Evolutionary conservation across 92 coral and sea anemone species (phyloP).

Genomic region (Siderastrea radians): DNA sequence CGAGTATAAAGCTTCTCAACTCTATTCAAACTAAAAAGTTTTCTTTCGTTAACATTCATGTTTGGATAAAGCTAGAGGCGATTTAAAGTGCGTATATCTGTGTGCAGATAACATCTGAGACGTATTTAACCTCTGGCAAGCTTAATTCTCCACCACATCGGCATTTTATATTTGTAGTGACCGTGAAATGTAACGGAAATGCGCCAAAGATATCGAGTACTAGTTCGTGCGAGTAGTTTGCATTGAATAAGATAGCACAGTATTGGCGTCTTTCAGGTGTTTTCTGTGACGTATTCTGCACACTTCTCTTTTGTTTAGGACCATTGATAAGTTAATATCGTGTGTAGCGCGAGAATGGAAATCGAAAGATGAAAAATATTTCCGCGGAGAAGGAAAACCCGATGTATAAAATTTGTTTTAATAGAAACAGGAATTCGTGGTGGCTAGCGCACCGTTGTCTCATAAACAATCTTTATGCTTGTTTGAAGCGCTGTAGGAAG

Average conservation of each 20-base stretch:
- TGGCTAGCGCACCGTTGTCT: neutral
- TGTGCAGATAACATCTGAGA: neutral
- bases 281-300: conserved; percentile 16
- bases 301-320: conserved; percentile 31
- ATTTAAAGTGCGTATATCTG: conserved; percentile 1
- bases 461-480: conserved; percentile 14
- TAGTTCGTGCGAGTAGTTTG: neutral
- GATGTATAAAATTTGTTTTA: neutral
- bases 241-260: conserved; percentile 4
- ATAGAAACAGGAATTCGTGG: neutral
- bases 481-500: neutral
- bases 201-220: neutral
- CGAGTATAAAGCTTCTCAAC: conserved; percentile 30
- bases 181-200: conserved; percentile 1
- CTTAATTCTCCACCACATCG: neutral
- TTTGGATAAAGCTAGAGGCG: conserved; percentile 6
- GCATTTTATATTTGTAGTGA: neutral
- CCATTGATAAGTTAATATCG: neutral
- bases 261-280: conserved; percentile 18
- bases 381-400: neutral
- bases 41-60: neutral
- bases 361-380: conserved; percentile 4
- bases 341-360: neutral
- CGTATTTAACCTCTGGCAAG: neutral
- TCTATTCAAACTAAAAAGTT: neutral